Base-by-base conservation (phyloP, 2,113 vertebrate genomes). In the Cinclus mexicanus region DNA sequence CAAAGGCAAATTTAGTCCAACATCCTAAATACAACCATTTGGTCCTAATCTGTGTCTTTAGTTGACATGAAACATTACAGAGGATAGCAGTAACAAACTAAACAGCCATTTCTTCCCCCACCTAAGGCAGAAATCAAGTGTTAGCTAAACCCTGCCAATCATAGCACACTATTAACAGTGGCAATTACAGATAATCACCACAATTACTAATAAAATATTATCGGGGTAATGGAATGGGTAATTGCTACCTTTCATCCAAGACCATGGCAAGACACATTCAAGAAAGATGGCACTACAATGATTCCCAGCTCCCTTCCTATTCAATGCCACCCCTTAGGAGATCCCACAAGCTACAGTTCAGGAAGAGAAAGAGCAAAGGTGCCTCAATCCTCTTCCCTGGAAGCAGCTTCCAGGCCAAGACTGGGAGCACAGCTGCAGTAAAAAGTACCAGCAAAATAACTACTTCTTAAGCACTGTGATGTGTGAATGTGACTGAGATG, bases 171-270 rank as follows among this genome's bases (percentile, higher is more conserved):
- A 59, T 90, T 90, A 86, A 67, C 83, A 86, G 35, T 24, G 35
- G 52, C 76, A 93, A 93, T 95, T 89, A 83, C 9, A 83, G 64
- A 69, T 67, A 94, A 94, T 70, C 63, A 89, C 86, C 64, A 11
- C 52, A 89, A 87, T 92, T 86, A 70, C 60, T 90, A 95, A 90
- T 92, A 78, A 94, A 93, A 74, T 33, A 56, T 74, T 90, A 90
- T 94, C 72, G 77, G 44, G 19, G 65, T 67, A 92, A 92, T 25
- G 72, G 80, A 67, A 95, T 35, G 42, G 24, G 59, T 70, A 86
- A 78, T 89, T 93, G 56, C 47, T 70, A 50, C 72, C 22, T 80
- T 83, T 67, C 29, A 15, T 70, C 76, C 80, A 83, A 90, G 80
- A 88, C 44, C 42, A 33, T 11, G 24, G 56, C 33, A 74, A 88